Evolutionary conservation across 2,797 vertebrate genomes (phyloP).

Genomic region (Ibycter americanus): DNA sequence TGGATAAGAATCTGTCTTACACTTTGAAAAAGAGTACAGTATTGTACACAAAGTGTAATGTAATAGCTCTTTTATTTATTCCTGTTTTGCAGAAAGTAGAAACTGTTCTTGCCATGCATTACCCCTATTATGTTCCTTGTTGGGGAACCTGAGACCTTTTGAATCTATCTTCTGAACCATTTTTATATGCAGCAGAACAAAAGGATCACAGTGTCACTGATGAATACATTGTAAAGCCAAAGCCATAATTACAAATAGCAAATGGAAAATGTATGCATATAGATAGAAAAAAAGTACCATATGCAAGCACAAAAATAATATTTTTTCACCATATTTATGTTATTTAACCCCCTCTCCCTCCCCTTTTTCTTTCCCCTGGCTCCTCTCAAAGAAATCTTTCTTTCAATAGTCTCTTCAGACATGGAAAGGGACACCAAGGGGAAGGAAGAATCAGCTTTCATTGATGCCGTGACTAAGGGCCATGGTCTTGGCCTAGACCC

Average conservation of each 20-base stretch:
- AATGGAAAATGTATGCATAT: slow-evolving; percentile 67
- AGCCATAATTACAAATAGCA: slow-evolving; percentile 63
- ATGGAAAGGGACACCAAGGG: slow-evolving; percentile 2
- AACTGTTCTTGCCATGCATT: slow-evolving; percentile 43
- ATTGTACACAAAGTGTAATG: neutral
- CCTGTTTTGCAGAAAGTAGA: slow-evolving; percentile 1
- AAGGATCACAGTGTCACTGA: slow-evolving; percentile 50
- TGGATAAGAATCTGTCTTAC: slow-evolving; percentile 12
- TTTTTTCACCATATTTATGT: slow-evolving; percentile 41
- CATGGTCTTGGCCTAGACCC: slow-evolving; percentile 42
- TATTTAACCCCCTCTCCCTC: slow-evolving; percentile 6
- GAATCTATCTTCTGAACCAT: slow-evolving; percentile 68
- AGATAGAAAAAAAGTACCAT: slow-evolving; percentile 21
- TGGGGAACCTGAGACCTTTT: slow-evolving; percentile 72
- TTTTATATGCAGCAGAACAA: slow-evolving; percentile 62
- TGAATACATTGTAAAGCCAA: neutral
- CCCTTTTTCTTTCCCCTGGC: neutral
- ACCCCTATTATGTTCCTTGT: slow-evolving; percentile 65
- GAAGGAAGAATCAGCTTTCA: slow-evolving; percentile 48
- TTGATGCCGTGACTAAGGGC: slow-evolving; percentile 60
- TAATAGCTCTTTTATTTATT: slow-evolving; percentile 9
- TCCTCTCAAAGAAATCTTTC: slow-evolving; percentile 52
- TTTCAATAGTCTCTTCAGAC: slow-evolving; percentile 57
- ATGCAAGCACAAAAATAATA: slow-evolving; percentile 62
- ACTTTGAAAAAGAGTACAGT: neutral